phyloP scores from a whole-genome alignment of 2,113 vertebrate species.

The Prionailurus viverrinus region DNA sequence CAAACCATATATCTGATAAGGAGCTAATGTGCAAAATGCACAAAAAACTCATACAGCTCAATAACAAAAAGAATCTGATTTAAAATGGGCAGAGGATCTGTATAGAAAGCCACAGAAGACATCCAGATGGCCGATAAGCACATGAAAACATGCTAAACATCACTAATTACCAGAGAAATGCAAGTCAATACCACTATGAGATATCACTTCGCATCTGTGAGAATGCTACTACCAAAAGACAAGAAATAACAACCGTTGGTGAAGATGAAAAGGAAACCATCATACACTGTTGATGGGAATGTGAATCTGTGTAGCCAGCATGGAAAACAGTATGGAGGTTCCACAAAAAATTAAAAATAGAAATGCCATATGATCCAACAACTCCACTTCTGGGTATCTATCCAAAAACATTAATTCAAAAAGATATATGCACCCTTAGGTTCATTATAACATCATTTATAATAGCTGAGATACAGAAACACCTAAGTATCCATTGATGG shows the following conservation, averaged over 20 bases:
- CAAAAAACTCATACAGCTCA: not conserved
- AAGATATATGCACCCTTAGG: not conserved
- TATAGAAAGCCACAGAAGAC: not conserved
- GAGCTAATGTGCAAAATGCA: not conserved
- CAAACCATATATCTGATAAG: not conserved
- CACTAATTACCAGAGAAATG: not conserved
- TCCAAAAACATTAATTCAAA: not conserved
- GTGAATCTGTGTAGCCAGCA: not conserved
- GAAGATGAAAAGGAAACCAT: not conserved
- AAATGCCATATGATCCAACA: not conserved
- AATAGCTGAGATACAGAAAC: not conserved
- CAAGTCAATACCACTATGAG: not conserved
- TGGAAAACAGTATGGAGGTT: not conserved
- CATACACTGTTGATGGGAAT: not conserved
- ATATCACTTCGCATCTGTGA: not conserved
- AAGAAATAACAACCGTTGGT: not conserved
- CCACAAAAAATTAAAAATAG: not conserved
- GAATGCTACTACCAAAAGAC: not conserved
- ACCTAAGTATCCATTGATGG: not conserved
- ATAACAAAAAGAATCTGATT: not conserved
- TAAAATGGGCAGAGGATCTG: not conserved
- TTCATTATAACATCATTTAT: not conserved
- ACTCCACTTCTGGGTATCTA: not conserved
- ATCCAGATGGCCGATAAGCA: not conserved
- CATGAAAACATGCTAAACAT: not conserved